These are phyloP conservation scores for Cryptoprocta ferox DNA, from an alignment of 2,797 vertebrate species.

Conservation along the genomic window DNA sequence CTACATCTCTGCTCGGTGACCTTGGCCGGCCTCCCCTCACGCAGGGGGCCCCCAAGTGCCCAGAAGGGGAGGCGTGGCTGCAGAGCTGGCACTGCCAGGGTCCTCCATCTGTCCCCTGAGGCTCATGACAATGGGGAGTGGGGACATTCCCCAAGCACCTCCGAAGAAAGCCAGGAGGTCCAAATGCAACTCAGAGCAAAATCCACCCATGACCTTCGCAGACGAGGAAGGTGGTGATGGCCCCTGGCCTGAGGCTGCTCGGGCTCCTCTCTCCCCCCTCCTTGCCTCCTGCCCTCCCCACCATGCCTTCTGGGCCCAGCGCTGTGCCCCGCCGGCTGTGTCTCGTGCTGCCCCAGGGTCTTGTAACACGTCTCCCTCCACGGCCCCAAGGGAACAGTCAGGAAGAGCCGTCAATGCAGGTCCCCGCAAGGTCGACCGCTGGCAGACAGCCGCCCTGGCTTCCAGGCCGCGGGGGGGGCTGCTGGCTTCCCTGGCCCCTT, in stretches of 20 bases:
- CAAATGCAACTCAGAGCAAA: too few relatives aligned
- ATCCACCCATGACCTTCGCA: too few relatives aligned
- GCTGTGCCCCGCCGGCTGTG: background rate
- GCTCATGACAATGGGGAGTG: fast-evolving
- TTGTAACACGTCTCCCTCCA: fast-evolving
- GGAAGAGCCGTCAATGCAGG: too few relatives aligned
- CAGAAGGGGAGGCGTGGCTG: background rate
- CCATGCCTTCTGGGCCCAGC: background rate
- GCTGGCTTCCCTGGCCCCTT: background rate
- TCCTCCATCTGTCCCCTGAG: too few relatives aligned
- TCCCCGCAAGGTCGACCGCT: background rate
- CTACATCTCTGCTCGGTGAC: too few relatives aligned
- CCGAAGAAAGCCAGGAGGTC: background rate
- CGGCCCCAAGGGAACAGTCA: background rate
- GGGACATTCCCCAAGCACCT: background rate
- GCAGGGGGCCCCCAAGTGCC: fast-evolving
- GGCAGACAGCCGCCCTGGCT: background rate
- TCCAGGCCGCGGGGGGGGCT: background rate
- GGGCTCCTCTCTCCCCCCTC: too few relatives aligned
- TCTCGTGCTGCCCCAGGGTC: background rate
- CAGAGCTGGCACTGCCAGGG: fast-evolving
- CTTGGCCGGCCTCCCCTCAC: background rate
- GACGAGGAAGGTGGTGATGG: too few relatives aligned
- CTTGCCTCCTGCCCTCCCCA: background rate
- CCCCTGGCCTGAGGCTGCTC: background rate